These are phyloP conservation scores for Chrysomallon squamiferum DNA, from an alignment of 1,140 invertebrate genomes.

Conservation along the genomic window DNA sequence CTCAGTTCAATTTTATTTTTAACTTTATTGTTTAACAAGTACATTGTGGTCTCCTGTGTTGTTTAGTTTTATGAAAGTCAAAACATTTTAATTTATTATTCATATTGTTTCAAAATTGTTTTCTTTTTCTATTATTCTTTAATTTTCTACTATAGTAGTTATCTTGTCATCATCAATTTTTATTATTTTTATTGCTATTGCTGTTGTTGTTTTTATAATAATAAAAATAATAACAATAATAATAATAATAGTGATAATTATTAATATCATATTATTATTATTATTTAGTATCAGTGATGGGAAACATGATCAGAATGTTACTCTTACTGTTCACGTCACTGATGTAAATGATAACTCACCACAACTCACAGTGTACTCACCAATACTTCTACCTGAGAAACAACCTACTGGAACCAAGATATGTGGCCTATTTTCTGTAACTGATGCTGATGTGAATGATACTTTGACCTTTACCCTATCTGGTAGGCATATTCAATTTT, in stretches of 20 bases:
- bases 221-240: no score
- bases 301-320: not conserved
- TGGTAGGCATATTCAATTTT: not conserved
- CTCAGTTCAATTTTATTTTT: no score
- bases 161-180: no score
- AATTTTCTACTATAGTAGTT: no score
- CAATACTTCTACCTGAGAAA: not conserved
- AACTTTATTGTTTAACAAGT: no score
- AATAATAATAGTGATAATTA: not conserved
- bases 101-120: no score
- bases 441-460: not conserved
- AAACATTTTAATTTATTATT: no score
- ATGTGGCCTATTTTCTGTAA: not conserved
- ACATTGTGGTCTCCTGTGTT: no score
- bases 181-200: no score
- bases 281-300: not conserved
- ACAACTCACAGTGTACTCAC: not conserved
- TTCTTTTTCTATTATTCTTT: no score
- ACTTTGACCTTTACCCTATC: not conserved
- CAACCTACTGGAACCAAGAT: not conserved
- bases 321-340: not conserved
- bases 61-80: no score
- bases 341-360: not conserved
- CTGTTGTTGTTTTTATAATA: no score
- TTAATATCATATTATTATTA: not conserved